phyloP scores from a whole-genome alignment of 2,888 invertebrate genomes.

The Eristalis tenax region DNA sequence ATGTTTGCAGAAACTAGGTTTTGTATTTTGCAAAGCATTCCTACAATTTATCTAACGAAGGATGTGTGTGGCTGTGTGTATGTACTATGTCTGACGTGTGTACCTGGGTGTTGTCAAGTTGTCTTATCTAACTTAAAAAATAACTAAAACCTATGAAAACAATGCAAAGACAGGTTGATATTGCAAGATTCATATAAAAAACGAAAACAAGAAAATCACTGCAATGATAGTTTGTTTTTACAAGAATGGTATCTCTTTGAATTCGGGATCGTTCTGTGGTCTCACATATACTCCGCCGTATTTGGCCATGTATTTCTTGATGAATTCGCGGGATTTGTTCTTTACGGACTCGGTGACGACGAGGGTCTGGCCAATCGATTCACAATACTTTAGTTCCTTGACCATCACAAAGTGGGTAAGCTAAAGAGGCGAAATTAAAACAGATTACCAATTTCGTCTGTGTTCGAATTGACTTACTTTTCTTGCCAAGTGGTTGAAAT shows the following conservation, averaged over 20 bases:
- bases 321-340: constrained; percentile 96
- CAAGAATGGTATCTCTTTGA: constrained; percentile 76
- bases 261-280: constrained; percentile 77
- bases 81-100: constrained; percentile 5
- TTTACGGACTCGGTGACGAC: constrained; percentile 85
- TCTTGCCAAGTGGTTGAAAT: constrained; percentile 96
- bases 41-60: constrained; percentile 20
- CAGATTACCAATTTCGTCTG: not conserved
- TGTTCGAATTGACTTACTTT: constrained; percentile 84
- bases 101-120: constrained; percentile 28
- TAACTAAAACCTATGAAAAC: constrained; percentile 55
- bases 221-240: constrained; percentile 12
- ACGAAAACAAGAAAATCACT: not conserved
- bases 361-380: constrained; percentile 82
- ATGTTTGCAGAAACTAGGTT: not conserved
- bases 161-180: constrained; percentile 36
- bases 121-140: constrained; percentile 54
- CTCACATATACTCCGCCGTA: constrained; percentile 86
- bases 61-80: not conserved
- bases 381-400: constrained; percentile 96
- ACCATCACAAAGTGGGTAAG: constrained; percentile 97
- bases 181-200: constrained; percentile 24
- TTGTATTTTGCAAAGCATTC: constrained; percentile 20
- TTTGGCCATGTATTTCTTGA: constrained; percentile 97
- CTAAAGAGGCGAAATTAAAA: constrained; percentile 82